Conservation (phyloP, 2,797 vertebrate genomes). For the Eulemur rubriventer region DNA sequence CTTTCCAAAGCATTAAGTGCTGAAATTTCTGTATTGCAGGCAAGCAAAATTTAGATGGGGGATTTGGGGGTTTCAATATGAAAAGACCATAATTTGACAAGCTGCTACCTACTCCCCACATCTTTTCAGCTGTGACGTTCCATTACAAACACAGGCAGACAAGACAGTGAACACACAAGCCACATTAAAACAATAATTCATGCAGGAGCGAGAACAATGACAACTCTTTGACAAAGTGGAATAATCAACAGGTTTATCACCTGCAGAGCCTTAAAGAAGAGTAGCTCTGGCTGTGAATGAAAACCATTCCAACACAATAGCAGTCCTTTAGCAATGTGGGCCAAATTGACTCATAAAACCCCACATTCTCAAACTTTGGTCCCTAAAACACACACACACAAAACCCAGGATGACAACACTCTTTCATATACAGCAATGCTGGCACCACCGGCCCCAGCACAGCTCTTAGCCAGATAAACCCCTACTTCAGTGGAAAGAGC, state of each 20-base stretch:
- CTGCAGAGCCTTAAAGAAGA: neutral
- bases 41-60: neutral
- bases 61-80: neutral
- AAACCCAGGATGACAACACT: neutral
- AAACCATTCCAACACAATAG: neutral
- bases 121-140: neutral
- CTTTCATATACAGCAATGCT: neutral
- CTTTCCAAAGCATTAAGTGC: neutral
- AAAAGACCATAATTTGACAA: neutral
- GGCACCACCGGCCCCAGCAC: neutral
- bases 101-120: neutral
- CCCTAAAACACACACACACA: neutral
- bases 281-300: neutral
- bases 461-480: neutral
- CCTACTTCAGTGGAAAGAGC: neutral
- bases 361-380: neutral
- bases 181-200: conserved; percentile 13
- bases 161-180: neutral
- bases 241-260: neutral
- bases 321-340: neutral
- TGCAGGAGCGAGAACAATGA: neutral
- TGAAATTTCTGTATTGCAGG: neutral
- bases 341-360: neutral
- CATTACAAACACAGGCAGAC: neutral
- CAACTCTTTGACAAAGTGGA: neutral